Base-by-base conservation (phyloP, 2,113 vertebrate genomes). In the Caloenas nicobarica region DNA sequence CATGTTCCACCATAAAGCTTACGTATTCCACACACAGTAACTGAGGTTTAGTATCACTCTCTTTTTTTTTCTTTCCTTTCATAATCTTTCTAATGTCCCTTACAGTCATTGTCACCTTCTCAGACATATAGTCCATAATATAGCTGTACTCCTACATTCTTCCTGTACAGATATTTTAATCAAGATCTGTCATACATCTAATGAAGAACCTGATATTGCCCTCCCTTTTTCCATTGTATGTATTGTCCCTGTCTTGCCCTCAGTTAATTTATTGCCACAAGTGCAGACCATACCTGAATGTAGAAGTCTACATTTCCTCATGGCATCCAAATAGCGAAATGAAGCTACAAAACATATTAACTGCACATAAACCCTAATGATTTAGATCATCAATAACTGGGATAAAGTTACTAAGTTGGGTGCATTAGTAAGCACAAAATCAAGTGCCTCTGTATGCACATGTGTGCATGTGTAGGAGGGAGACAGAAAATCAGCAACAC, bases 401-500 rank as follows among this genome's bases (percentile, higher is more conserved):
- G 34, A 76, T 36, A 81, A 81, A 88, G 60, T 50, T 84, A 68
- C 38, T 86, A 26, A 82, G 79, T 6, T 2, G 2, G 9, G 29
- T 74, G 69, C n/a, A 76, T 5, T 69, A 36, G 13, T 61, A 87
- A 91, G 57, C 34, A 88, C 34, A 69, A 92, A 95, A 73, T 81
- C 36, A 83, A 76, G 34, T 42, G 53, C 21, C 57, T 84, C 36
- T 68, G 40, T 78, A 61, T 12, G 38, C 0, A 0, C 25, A 51
- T 0, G 13, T 36, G 33, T 51, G 12, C 1, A 0, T 28, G 11
- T 11, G 12, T 14, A 68, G 53, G 5, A n/a, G 34, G 2, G 33
- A 81, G 65, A 81, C 21, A 80, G 65, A 83, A 89, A 95, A 89
- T 79, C 61, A 91, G 80, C 53, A 81, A 81, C 17, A 50, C 18